phyloP scores from a whole-genome alignment of 2,113 vertebrate species.

The Lanius ludovicianus region DNA sequence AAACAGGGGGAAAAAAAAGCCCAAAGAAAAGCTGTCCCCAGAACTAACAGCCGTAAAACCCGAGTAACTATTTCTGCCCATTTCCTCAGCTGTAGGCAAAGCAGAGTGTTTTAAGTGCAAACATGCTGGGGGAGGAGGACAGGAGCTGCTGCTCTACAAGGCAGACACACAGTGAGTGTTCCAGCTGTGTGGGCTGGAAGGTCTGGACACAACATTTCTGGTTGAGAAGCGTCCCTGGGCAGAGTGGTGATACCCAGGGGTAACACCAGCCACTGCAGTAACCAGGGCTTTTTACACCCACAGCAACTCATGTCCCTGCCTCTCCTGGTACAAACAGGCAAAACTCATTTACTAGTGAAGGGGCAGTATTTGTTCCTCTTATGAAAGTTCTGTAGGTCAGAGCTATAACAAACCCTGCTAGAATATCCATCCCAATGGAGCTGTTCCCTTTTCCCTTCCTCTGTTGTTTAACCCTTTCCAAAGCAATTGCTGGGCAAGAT shows the following conservation, averaged over 20 bases:
- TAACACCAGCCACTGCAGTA: background rate
- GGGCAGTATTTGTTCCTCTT: background rate
- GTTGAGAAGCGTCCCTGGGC: background rate
- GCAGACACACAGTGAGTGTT: background rate
- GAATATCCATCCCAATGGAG: background rate
- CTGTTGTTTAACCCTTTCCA: background rate
- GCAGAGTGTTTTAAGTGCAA: background rate
- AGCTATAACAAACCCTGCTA: background rate
- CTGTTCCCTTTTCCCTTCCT: background rate
- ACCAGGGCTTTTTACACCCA: background rate
- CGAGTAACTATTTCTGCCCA: background rate
- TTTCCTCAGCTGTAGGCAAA: background rate
- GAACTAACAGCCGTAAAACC: background rate
- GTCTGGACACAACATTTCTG: background rate
- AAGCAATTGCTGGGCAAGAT: background rate
- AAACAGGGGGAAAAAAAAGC: rapidly evolving
- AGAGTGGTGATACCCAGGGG: background rate
- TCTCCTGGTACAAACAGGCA: background rate
- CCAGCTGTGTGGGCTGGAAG: background rate
- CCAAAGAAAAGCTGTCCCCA: background rate
- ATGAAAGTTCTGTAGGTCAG: background rate
- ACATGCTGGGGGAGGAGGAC: background rate
- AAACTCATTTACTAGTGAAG: background rate
- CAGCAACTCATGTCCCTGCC: background rate
- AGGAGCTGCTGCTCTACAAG: background rate